Conservation (phyloP, 2,888 invertebrate genomes). For the Abrostola triplasia region DNA sequence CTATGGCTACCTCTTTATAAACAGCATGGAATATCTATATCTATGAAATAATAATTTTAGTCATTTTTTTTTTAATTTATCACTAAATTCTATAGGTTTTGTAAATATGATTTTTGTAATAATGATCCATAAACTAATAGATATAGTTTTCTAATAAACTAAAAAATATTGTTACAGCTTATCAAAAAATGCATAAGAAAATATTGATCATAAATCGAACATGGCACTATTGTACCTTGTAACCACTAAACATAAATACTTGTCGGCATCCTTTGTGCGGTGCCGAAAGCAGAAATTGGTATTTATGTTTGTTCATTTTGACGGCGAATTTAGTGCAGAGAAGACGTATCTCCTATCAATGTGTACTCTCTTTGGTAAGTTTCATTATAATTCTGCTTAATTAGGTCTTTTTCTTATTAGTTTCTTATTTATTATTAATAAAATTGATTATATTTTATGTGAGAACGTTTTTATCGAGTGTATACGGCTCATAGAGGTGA, state of each 20-base stretch:
- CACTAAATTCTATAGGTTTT: too few species aligned
- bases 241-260: conserved; percentile 25
- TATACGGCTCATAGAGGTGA: too few species aligned
- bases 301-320: conserved; percentile 26
- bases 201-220: conserved; percentile 37
- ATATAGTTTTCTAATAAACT: neutral
- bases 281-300: conserved; percentile 50
- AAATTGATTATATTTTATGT: neutral
- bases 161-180: neutral
- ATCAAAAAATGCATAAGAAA: neutral
- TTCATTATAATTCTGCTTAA: neutral
- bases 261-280: conserved; percentile 52
- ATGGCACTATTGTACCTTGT: neutral
- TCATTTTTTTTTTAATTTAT: too few species aligned
- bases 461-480: neutral
- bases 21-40: too few species aligned
- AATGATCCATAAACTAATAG: too few species aligned
- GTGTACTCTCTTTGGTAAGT: conserved; percentile 30
- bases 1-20: too few species aligned
- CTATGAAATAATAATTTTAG: too few species aligned
- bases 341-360: conserved; percentile 10
- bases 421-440: conserved; percentile 4
- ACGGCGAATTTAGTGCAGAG: neutral
- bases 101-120: too few species aligned
- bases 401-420: neutral